A percentile compares a stretch with the other conserved stretches of the same genome.
phyloP scores from a whole-genome alignment of 2,113 vertebrate genomes.

The Chionis minor region DNA sequence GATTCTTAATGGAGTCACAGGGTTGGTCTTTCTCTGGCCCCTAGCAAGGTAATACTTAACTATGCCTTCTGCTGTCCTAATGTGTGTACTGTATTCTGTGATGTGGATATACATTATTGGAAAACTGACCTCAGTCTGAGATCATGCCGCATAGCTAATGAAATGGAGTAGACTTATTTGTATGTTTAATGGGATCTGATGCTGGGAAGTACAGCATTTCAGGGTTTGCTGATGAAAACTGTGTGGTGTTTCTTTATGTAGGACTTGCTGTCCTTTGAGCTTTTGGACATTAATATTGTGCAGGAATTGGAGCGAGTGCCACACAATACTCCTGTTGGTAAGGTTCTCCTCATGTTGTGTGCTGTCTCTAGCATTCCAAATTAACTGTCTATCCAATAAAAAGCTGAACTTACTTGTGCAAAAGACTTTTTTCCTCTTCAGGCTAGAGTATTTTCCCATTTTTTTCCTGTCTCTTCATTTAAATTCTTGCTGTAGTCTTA shows the following conservation, averaged over 20 bases:
- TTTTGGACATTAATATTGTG: conserved; percentile 96
- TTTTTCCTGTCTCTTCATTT: neutral
- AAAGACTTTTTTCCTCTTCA: neutral
- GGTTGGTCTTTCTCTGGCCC: neutral
- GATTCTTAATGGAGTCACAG: neutral
- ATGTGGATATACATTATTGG: fast-evolving
- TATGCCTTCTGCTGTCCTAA: neutral
- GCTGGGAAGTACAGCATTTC: neutral
- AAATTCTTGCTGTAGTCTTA: neutral
- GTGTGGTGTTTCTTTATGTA: conserved; percentile 36
- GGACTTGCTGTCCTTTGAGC: conserved; percentile 96
- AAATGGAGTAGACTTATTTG: neutral
- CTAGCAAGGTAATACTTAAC: neutral
- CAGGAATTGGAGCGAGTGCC: conserved; percentile 94
- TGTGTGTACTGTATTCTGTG: neutral
- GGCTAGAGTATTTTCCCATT: neutral
- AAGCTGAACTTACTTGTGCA: neutral
- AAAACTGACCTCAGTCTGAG: neutral
- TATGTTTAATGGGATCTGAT: neutral
- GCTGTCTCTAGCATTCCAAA: fast-evolving
- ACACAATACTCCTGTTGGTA: conserved; percentile 93
- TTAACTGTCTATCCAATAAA: neutral
- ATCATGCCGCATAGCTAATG: neutral
- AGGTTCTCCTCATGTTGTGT: conserved; percentile 5
- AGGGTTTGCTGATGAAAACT: neutral